A percentile compares a stretch with the other conserved stretches of the same genome.
phyloP scores from a whole-genome alignment of 2,113 vertebrate species.

The Halichoeres trimaculatus region DNA sequence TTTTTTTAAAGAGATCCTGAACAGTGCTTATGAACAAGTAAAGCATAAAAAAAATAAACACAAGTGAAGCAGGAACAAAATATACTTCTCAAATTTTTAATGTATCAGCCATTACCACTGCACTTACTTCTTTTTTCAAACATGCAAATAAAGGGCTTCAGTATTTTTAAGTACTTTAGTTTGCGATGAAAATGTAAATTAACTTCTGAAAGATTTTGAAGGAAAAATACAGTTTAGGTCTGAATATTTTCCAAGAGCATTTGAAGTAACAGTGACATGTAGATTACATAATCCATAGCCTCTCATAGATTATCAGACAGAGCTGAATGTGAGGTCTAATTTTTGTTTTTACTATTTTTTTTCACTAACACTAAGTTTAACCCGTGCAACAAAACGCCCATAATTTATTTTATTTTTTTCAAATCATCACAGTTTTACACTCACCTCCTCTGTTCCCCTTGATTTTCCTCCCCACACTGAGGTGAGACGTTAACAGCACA shows the following conservation, averaged over 20 bases:
- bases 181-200: neutral
- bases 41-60: too few species aligned
- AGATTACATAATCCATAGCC: neutral
- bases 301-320: neutral
- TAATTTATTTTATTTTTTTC: neutral
- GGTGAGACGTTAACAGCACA: conserved; percentile 67
- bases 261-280: neutral
- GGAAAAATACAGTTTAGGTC: neutral
- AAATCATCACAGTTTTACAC: conserved; percentile 35
- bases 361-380: neutral
- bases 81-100: too few species aligned
- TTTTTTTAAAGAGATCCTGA: neutral
- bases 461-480: conserved; percentile 69
- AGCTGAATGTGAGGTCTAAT: neutral
- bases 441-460: conserved; percentile 72
- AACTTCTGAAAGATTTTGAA: neutral
- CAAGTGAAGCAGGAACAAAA: too few species aligned
- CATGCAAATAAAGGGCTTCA: too few species aligned
- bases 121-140: too few species aligned
- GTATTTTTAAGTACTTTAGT: neutral
- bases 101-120: too few species aligned
- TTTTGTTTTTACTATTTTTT: neutral
- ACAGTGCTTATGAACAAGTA: too few species aligned
- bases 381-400: too few species aligned
- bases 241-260: neutral